These are phyloP conservation scores for Amphipoea lucens DNA, from an alignment of 2,888 invertebrate genomes.

Conservation along the genomic window DNA sequence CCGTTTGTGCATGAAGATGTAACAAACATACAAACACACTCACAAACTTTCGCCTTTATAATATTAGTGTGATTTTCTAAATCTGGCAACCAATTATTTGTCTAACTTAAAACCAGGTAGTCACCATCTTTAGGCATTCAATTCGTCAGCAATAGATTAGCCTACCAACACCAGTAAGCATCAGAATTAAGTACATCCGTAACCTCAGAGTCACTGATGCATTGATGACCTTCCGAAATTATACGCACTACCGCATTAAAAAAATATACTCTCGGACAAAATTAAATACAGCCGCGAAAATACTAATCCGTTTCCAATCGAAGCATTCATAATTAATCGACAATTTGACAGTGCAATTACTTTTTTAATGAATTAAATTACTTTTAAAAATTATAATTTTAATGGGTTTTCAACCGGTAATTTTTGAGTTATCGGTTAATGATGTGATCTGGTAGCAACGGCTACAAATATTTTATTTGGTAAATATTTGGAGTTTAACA, in stretches of 20 bases:
- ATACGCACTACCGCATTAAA: slow-evolving; percentile 48
- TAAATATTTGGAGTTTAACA: slow-evolving; percentile 31
- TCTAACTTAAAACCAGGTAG: not conserved
- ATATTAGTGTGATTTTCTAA: no score
- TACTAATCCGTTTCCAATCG: slow-evolving; percentile 43
- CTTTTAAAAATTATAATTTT: slow-evolving; percentile 18
- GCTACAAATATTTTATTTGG: slow-evolving; percentile 21
- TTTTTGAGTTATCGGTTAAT: slow-evolving; percentile 15
- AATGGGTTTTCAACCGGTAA: slow-evolving; percentile 21
- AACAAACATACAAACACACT: no score
- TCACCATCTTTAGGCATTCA: not conserved
- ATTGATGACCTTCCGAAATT: slow-evolving; percentile 52
- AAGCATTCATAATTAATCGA: slow-evolving; percentile 54
- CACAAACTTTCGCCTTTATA: no score
- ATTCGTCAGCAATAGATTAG: not conserved
- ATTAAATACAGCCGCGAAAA: slow-evolving; percentile 36
- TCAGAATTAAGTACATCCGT: slow-evolving; percentile 43
- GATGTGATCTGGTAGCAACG: not conserved
- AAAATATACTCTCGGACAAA: slow-evolving; percentile 40
- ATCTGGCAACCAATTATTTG: not conserved
- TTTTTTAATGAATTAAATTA: slow-evolving; percentile 42
- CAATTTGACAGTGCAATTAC: slow-evolving; percentile 54
- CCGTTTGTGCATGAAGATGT: no score
- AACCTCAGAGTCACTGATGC: slow-evolving; percentile 60
- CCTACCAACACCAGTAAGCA: slow-evolving; percentile 18